phyloP scores from a whole-genome alignment of 2,797 vertebrate genomes.

The Tympanoctomys barrerae region DNA sequence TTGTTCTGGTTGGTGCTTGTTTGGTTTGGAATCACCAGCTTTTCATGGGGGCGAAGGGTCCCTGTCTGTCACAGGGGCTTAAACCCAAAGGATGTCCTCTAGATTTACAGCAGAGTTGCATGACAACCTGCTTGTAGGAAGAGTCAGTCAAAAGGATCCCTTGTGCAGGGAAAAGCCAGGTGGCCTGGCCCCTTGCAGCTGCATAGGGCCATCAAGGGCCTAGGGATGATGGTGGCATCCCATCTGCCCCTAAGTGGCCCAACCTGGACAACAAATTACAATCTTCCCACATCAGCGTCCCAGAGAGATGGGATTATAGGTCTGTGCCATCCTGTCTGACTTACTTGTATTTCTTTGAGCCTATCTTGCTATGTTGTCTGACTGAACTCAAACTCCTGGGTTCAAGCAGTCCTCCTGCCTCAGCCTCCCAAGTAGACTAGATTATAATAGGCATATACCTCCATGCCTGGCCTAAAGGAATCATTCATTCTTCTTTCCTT shows the following conservation, averaged over 20 bases:
- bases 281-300: background rate
- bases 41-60: background rate
- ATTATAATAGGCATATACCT: background rate
- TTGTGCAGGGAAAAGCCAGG: fast-evolving
- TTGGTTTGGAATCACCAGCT: background rate
- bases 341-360: background rate
- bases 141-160: background rate
- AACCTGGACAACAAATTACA: background rate
- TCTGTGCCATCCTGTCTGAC: background rate
- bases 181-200: background rate
- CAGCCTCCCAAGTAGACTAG: background rate
- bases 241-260: background rate
- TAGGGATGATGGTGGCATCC: fast-evolving
- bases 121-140: background rate
- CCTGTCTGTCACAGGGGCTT: background rate
- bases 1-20: background rate
- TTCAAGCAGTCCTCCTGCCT: background rate
- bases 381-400: background rate
- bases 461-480: background rate
- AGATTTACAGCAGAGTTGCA: background rate
- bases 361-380: background rate
- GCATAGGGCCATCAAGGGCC: background rate
- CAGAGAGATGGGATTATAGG: background rate
- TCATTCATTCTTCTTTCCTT: background rate
- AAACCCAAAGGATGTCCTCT: background rate